A percentile compares a stretch with the other conserved stretches of the same genome.
Evolutionary conservation across 1,140 invertebrate genomes (phyloP).

Genomic region (Rhopalosiphum padi): DNA sequence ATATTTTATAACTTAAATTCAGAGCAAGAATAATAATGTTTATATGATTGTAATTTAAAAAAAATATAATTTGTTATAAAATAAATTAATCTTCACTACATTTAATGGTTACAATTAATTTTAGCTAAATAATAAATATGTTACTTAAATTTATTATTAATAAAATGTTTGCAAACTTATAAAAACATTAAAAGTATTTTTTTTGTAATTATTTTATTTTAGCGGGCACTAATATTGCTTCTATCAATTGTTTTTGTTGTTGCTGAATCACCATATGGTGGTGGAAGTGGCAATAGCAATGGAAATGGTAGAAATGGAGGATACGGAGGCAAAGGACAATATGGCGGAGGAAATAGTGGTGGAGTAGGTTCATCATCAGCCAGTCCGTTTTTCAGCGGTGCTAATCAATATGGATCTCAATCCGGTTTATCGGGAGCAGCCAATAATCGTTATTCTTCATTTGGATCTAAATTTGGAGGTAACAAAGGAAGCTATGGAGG

Average conservation of each 20-base stretch:
- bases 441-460: slow-evolving; percentile 38
- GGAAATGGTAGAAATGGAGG: slow-evolving; percentile 38
- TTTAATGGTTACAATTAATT: background rate
- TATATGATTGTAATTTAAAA: background rate
- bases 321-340: slow-evolving; percentile 46
- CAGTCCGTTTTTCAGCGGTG: slow-evolving; percentile 42
- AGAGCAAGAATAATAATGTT: background rate
- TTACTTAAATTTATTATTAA: background rate
- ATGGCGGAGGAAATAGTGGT: background rate
- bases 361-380: slow-evolving; percentile 32
- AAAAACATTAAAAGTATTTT: background rate
- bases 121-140: background rate
- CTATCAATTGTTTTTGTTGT: slow-evolving; percentile 20
- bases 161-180: background rate
- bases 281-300: background rate
- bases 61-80: background rate
- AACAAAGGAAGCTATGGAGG: slow-evolving; percentile 30
- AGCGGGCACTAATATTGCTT: slow-evolving; percentile 24
- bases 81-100: background rate
- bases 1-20: background rate
- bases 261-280: slow-evolving; percentile 42
- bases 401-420: slow-evolving; percentile 52
- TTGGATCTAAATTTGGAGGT: slow-evolving; percentile 51
- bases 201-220: slow-evolving; percentile 14
- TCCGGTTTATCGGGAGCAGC: background rate